These are phyloP conservation scores for Nezara viridula DNA, from an alignment of 2,888 invertebrate genomes.

Conservation along the genomic window DNA sequence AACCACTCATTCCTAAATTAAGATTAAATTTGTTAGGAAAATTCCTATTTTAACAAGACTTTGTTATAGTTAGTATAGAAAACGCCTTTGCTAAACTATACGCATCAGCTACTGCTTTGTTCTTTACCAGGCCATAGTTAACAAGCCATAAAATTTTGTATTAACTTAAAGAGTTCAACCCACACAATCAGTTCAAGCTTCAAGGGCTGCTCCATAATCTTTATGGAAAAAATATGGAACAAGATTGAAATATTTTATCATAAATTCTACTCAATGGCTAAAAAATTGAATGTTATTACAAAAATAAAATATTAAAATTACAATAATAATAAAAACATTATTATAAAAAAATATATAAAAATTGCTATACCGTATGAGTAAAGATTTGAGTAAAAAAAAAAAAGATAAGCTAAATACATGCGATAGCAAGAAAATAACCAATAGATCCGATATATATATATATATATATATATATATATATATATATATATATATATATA, in stretches of 20 bases:
- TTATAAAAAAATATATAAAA: no score
- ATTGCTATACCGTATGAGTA: no score
- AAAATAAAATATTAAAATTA: no score
- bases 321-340: no score
- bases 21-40: background rate
- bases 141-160: slow-evolving; percentile 9
- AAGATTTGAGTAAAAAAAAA: no score
- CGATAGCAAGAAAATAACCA: no score
- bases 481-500: no score
- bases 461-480: no score
- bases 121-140: background rate
- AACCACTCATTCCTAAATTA: background rate
- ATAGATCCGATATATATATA: no score
- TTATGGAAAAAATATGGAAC: background rate
- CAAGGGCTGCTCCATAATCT: background rate
- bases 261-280: no score
- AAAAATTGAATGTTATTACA: no score
- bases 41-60: background rate
- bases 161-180: background rate
- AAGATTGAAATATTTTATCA: background rate
- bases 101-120: slow-evolving; percentile 5
- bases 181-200: background rate
- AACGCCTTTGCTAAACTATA: background rate
- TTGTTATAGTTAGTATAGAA: background rate
- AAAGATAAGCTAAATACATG: no score